These are phyloP conservation scores for Lasius fuliginosus DNA, from an alignment of 2,888 invertebrate genomes.

Conservation along the genomic window DNA sequence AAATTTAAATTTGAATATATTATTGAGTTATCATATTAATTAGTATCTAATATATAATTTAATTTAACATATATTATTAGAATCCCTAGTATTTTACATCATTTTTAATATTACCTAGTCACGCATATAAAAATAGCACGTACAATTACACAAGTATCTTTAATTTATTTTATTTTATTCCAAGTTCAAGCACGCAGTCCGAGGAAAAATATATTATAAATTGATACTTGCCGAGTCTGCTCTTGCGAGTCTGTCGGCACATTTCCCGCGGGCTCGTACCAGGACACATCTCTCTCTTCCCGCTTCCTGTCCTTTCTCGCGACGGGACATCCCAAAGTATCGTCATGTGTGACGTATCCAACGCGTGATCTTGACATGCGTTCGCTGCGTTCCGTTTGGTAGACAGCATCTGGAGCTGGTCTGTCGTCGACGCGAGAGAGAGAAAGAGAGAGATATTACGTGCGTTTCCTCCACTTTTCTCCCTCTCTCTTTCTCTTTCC, in stretches of 20 bases:
- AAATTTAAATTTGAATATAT: not conserved
- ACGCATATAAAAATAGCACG: not conserved
- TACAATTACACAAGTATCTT: not conserved
- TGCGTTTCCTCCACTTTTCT: not conserved
- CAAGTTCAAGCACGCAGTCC: not conserved
- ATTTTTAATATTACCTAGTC: not conserved
- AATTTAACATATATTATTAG: not conserved
- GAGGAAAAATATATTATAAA: not conserved
- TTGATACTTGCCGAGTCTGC: not conserved
- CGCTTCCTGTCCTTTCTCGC: conserved; percentile 29
- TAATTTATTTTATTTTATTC: conserved; percentile 6
- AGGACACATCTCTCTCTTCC: not conserved
- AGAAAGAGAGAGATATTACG: not conserved
- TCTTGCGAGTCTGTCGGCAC: not conserved
- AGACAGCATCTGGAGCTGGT: conserved; percentile 40
- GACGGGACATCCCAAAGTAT: conserved; percentile 26
- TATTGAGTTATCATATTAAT: not conserved
- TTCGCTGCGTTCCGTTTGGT: conserved; percentile 15
- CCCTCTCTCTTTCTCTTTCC: not conserved
- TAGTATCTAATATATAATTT: not conserved
- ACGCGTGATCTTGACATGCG: conserved; percentile 17
- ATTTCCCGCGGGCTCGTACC: not conserved
- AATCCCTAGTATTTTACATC: not conserved
- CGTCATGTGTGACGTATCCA: not conserved
- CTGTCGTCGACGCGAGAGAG: conserved; percentile 18